These are phyloP conservation scores for Ageneiosus marmoratus DNA, from an alignment of 2,113 vertebrate species.

Conservation along the genomic window DNA sequence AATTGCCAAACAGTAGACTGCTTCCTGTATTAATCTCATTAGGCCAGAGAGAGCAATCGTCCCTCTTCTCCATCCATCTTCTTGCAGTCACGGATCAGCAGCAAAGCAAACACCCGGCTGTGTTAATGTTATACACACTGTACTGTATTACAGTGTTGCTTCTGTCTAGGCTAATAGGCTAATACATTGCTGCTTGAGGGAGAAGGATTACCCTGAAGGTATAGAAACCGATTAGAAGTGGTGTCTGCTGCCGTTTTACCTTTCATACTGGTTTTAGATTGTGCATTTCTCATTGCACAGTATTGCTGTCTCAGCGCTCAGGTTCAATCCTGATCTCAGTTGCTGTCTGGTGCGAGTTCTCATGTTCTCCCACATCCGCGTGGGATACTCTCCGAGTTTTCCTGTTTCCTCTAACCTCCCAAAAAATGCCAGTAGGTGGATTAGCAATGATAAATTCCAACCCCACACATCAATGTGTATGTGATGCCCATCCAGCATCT, in stretches of 20 bases:
- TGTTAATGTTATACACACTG: constrained; percentile 34
- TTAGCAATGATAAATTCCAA: neutral
- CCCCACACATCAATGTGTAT: neutral
- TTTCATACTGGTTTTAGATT: neutral
- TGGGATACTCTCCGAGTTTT: neutral
- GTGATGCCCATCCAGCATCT: neutral
- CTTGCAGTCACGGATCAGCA: constrained; percentile 37
- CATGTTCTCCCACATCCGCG: neutral
- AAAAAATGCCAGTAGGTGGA: neutral
- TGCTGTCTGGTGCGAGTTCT: neutral
- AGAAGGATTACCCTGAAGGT: neutral
- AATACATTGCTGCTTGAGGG: neutral
- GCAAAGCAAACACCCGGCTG: constrained; percentile 40
- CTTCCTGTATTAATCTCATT: constrained; percentile 47
- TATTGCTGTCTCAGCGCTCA: neutral
- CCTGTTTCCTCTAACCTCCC: neutral
- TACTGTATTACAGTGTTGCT: constrained; percentile 16
- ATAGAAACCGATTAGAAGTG: neutral
- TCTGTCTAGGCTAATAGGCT: neutral
- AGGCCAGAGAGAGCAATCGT: constrained; percentile 41
- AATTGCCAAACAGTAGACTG: constrained; percentile 31
- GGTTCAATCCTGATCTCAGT: neutral
- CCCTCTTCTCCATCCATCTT: constrained; percentile 39
- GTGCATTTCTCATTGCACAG: neutral
- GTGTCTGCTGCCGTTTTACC: neutral